phyloP scores from a whole-genome alignment of 1,140 invertebrate genomes.

The Leptonema lineaticorne region DNA sequence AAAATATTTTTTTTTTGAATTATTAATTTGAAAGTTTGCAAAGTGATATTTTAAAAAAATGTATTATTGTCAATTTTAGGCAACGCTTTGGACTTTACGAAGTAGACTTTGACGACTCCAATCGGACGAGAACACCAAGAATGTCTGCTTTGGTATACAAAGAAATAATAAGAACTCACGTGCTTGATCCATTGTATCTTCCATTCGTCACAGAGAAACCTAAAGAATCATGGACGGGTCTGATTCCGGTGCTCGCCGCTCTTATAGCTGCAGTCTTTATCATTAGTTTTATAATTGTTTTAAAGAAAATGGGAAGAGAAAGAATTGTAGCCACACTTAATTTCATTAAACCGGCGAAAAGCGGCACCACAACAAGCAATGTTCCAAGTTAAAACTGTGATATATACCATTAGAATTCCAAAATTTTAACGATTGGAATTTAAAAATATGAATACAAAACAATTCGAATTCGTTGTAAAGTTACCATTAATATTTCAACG shows the following conservation, averaged over 20 bases:
- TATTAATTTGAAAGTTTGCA: too few relatives aligned
- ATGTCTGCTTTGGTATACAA: conserved; percentile 61
- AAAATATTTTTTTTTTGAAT: too few relatives aligned
- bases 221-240: conserved; percentile 33
- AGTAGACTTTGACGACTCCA: conserved; percentile 65
- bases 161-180: conserved; percentile 54
- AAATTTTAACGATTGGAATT: too few relatives aligned
- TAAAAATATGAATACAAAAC: too few relatives aligned
- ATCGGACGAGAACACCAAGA: conserved; percentile 64
- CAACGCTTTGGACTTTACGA: conserved; percentile 68
- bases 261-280: conserved; percentile 36
- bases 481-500: too few relatives aligned
- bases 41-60: too few relatives aligned
- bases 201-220: conserved; percentile 41
- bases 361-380: too few relatives aligned
- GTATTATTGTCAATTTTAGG: conserved; percentile 46
- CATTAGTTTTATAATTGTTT: conserved; percentile 40
- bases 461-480: too few relatives aligned
- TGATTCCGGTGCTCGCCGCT: conserved; percentile 31
- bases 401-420: too few relatives aligned
- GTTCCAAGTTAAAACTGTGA: too few relatives aligned
- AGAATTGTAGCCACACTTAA: conserved; percentile 29
- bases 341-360: conserved; percentile 34
- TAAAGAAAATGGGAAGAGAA: conserved; percentile 40
- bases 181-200: conserved; percentile 49